Conservation (phyloP, 2,113 vertebrate species). For the Gambusia holbrooki region DNA sequence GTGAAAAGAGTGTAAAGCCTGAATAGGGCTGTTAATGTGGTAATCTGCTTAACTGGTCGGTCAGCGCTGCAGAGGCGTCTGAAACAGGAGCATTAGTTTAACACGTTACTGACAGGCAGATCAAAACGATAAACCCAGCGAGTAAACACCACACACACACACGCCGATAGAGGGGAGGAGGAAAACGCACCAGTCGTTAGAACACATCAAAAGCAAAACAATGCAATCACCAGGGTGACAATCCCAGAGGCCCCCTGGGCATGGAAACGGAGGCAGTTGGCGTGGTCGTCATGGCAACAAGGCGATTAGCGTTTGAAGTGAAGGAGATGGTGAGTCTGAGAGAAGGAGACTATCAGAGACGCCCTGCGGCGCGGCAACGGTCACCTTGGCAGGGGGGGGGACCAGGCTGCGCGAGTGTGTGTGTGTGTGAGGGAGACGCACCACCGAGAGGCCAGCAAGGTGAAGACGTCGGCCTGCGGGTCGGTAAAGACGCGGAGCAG, state of each 20-base stretch:
- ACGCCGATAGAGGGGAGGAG: not conserved
- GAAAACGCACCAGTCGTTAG: conserved; percentile 1
- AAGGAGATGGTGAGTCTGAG: conserved; percentile 22
- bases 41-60: conserved; percentile 49
- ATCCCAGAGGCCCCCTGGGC: conserved; percentile 34
- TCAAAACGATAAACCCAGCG: not conserved
- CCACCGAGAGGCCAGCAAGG: conserved; percentile 89
- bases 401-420: not conserved
- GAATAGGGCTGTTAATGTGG: conserved; percentile 30
- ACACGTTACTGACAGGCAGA: conserved; percentile 2
- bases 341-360: not conserved
- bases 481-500: conserved; percentile 87
- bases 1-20: conserved; percentile 32
- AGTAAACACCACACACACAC: not conserved
- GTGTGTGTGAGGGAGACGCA: conserved; percentile 63
- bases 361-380: conserved; percentile 26
- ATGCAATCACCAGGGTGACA: conserved; percentile 41
- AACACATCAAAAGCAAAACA: conserved; percentile 25
- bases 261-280: conserved; percentile 26
- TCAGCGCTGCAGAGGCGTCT: no score
- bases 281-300: conserved; percentile 71
- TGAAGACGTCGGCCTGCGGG: conserved; percentile 86
- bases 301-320: conserved; percentile 54
- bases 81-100: conserved; percentile 11
- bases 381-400: conserved; percentile 37